Base-by-base conservation (phyloP, 2,888 invertebrate genomes). In the Pyrochroa serraticornis region DNA sequence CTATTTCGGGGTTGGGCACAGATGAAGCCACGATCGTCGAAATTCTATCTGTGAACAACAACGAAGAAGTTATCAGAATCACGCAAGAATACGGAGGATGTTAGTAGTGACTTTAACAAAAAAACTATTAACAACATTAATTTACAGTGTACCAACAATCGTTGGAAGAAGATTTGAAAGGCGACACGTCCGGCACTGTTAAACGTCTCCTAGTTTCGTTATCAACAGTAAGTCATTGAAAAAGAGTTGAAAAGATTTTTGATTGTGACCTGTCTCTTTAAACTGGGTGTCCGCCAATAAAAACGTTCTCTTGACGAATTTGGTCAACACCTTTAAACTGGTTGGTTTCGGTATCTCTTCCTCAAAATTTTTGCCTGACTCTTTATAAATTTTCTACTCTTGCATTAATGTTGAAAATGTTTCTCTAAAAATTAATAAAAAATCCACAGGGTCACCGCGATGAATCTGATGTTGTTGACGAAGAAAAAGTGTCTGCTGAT, bases 1-100 rank as follows among this genome's bases (percentile, higher is more conserved):
- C 95, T 14, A 89, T 93, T 76, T 82, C 85, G 30, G 94, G 95
- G 10, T 80, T 91, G 49, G 93, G 93, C 3, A 93, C 93, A 0
- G 88, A 91, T 64, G 92, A 91, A 76, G 90, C 6, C 33, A 85
- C 84, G 6, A 84, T 95, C 49, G 89, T 95, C 55, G 95, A 95
- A 79, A 89, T 94, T 56, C 83, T 95, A 75, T 91, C 92, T 69
- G 89, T 93, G 7, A 84, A 92, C 71, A 89, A 88, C 62, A 95
- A 95, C 78, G 84, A 87, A 49, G 92, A 93, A 75, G 89, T 93
- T 62, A 84, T 86, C 60, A 86, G 87, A 46, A 91, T 93, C 74
- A 90, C 34, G 7, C 45, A 50, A n/a, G 55, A 45, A 30, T 59
- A 59, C 34, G 39, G 55, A 13, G 35, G 36, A 36, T 36, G 59